Percentiles rank a stretch among this genome's conserved stretches.
These are phyloP conservation scores for Coptotermes formosanus DNA, from an alignment of 1,140 invertebrate species.

Conservation along the genomic window DNA sequence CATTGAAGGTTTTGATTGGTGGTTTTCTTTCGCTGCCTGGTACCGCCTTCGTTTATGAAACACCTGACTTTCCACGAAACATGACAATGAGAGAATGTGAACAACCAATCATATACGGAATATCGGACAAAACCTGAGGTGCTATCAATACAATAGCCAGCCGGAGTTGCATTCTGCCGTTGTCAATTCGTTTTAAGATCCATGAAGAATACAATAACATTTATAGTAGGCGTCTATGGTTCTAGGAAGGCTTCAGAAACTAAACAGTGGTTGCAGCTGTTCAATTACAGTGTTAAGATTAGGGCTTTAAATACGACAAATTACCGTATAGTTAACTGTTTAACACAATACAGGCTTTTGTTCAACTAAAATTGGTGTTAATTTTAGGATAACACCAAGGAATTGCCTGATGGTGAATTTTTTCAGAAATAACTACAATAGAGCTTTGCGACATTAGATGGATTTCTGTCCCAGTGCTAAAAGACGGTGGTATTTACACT, in stretches of 20 bases:
- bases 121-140: neutral
- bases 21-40: neutral
- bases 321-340: no score
- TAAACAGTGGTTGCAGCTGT: neutral
- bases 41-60: conserved; percentile 1
- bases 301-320: no score
- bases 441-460: no score
- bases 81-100: neutral
- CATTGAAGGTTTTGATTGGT: neutral
- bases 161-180: neutral
- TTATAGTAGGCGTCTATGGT: neutral
- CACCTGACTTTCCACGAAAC: conserved; percentile 10
- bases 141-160: neutral
- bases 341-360: no score
- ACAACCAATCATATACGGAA: neutral
- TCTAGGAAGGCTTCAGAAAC: neutral
- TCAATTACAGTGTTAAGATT: neutral
- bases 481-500: no score
- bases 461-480: no score
- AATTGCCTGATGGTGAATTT: no score
- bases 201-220: neutral
- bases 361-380: no score
- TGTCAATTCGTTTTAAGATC: neutral
- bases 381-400: no score
- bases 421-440: no score